Evolutionary conservation across 2,888 invertebrate species (phyloP).

Genomic region (Melinopterus prodromus): DNA sequence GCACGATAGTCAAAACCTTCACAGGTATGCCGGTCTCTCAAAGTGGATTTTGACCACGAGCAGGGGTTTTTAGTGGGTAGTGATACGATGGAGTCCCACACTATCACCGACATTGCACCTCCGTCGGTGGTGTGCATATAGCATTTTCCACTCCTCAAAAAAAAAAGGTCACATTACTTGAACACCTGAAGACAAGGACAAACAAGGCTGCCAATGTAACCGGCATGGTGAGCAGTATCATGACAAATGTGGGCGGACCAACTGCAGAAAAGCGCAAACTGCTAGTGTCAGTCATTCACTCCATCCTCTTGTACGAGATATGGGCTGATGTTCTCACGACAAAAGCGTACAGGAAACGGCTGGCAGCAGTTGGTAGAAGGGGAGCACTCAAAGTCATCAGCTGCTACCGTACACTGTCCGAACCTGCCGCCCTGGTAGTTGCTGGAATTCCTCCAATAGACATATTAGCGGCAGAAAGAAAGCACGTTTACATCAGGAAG

Average conservation of each 20-base stretch:
- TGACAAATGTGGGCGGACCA: constrained; percentile 22
- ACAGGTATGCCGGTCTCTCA: too few relatives aligned
- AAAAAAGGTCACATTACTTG: too few relatives aligned
- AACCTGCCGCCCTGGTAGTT: not conserved
- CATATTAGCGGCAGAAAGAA: constrained; percentile 21
- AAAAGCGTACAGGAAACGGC: not conserved
- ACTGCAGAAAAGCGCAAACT: constrained; percentile 6
- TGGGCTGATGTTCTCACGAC: constrained; percentile 8
- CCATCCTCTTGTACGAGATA: constrained; percentile 19
- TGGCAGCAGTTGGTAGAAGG: constrained; percentile 7
- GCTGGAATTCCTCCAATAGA: constrained; percentile 16
- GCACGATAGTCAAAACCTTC: too few relatives aligned
- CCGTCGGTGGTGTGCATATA: too few relatives aligned
- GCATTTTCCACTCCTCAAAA: too few relatives aligned
- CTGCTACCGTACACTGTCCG: constrained; percentile 15
- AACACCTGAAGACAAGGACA: not conserved
- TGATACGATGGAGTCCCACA: too few relatives aligned
- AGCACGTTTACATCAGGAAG: too few relatives aligned
- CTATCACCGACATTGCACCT: too few relatives aligned
- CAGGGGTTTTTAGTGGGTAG: too few relatives aligned
- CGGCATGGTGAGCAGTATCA: not conserved
- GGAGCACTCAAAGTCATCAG: constrained; percentile 16
- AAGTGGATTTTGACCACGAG: too few relatives aligned
- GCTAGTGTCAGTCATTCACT: constrained; percentile 16
- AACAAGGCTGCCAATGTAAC: not conserved